Conservation (phyloP, 2,113 vertebrate genomes). For the Daubentonia madagascariensis region DNA sequence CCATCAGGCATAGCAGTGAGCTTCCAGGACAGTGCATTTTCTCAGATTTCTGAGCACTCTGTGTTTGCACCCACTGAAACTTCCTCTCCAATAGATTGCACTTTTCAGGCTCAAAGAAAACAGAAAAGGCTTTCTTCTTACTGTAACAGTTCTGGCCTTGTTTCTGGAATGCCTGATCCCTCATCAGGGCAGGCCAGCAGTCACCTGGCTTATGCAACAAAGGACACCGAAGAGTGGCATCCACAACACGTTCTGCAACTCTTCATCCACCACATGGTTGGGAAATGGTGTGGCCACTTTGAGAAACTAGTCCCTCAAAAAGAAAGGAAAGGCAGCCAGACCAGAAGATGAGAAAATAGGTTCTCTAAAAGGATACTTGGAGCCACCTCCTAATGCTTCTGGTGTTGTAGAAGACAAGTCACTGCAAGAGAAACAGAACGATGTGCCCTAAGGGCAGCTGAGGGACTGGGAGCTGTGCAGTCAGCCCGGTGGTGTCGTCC, state of each 20-base stretch:
- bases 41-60: conserved; percentile 91
- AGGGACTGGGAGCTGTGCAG: neutral
- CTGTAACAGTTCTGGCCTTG: conserved; percentile 19
- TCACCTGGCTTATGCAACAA: conserved; percentile 56
- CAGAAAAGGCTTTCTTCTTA: conserved; percentile 56
- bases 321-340: too few relatives aligned
- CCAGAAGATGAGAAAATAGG: neutral
- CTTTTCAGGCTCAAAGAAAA: conserved; percentile 77
- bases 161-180: conserved; percentile 69
- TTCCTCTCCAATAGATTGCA: conserved; percentile 79
- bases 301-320: conserved; percentile 81
- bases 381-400: neutral
- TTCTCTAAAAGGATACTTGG: conserved; percentile 23
- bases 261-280: conserved; percentile 90
- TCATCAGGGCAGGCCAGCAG: conserved; percentile 69
- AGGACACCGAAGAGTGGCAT: conserved; percentile 78
- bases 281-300: conserved; percentile 81
- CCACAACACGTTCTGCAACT: conserved; percentile 80
- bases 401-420: neutral
- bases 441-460: neutral
- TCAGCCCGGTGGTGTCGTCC: conserved; percentile 62
- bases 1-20: conserved; percentile 91
- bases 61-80: conserved; percentile 83
- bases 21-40: conserved; percentile 93
- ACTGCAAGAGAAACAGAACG: conserved; percentile 21